phyloP scores from a whole-genome alignment of 30 jellyfish, hydroid and myxozoan species.

The Turritopsis dohrnii region DNA sequence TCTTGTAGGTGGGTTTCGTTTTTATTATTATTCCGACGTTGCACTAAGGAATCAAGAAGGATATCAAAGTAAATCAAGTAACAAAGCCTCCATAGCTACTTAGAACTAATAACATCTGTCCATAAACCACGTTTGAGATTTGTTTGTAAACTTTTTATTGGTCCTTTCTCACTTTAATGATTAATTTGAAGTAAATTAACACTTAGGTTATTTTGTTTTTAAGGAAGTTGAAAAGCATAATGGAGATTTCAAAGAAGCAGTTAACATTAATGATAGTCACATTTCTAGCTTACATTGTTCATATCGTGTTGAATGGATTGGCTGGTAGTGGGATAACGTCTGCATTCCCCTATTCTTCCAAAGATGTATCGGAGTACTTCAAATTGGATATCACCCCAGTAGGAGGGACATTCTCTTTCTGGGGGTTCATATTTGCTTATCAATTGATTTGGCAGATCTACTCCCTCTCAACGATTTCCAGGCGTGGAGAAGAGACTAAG shows the following conservation, averaged over 20 bases:
- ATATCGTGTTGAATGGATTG: conserved; percentile 17
- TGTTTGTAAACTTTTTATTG: no score
- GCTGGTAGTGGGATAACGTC: conserved; percentile 32
- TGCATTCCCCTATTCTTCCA: conserved; percentile 44
- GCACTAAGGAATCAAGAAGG: no score
- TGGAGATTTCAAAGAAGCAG: conserved; percentile 4
- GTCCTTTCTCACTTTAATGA: no score
- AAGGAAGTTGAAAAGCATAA: neutral
- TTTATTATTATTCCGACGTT: no score
- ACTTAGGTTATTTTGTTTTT: neutral
- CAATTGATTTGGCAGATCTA: conserved; percentile 53
- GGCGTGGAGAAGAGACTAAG: conserved; percentile 32
- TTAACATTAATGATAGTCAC: neutral
- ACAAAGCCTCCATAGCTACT: no score
- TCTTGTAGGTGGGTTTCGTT: no score
- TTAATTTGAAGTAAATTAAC: no score
- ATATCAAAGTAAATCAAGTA: no score
- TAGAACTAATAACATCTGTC: no score
- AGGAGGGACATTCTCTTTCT: conserved; percentile 61
- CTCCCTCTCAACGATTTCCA: conserved; percentile 28
- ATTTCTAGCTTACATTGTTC: neutral
- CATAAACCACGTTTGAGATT: no score
- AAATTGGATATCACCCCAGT: conserved; percentile 68
- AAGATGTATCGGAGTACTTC: conserved; percentile 36
- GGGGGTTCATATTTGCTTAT: conserved; percentile 63